Evolutionary conservation across 1,140 invertebrate species (phyloP).

Genomic region (Euura saliciscinereae): DNA sequence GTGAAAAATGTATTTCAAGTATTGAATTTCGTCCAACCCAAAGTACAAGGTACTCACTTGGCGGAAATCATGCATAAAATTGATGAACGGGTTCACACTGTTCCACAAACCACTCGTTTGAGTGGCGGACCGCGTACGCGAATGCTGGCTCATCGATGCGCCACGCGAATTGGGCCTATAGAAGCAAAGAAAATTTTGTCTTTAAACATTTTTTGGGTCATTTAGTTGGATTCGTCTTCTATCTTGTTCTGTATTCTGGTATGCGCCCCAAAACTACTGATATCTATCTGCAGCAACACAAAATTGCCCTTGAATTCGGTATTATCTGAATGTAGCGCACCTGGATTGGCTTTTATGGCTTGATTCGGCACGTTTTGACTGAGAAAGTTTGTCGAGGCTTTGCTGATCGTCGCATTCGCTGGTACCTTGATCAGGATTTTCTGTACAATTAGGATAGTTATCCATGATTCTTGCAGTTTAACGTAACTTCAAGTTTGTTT

Average conservation of each 20-base stretch:
- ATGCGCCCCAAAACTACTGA: too few species aligned
- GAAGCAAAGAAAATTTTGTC: not conserved
- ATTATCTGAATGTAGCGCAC: not conserved
- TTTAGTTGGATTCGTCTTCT: too few species aligned
- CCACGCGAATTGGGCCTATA: constrained; percentile 9
- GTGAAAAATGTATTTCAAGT: too few species aligned
- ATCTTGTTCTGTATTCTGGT: too few species aligned
- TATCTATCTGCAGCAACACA: too few species aligned
- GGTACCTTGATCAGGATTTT: not conserved
- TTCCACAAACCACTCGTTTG: constrained; percentile 25
- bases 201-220: not conserved
- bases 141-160: constrained; percentile 2
- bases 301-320: too few species aligned
- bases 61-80: constrained; percentile 45
- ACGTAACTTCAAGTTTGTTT: not conserved
- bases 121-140: constrained; percentile 22
- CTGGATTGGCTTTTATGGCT: constrained; percentile 3
- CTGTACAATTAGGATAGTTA: not conserved
- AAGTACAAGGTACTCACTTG: constrained; percentile 29
- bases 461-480: not conserved
- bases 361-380: not conserved
- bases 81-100: constrained; percentile 42
- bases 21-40: not conserved
- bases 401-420: not conserved
- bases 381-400: not conserved